Evolutionary conservation across 2,113 vertebrate species (phyloP).

Genomic region (Odontesthes bonariensis): DNA sequence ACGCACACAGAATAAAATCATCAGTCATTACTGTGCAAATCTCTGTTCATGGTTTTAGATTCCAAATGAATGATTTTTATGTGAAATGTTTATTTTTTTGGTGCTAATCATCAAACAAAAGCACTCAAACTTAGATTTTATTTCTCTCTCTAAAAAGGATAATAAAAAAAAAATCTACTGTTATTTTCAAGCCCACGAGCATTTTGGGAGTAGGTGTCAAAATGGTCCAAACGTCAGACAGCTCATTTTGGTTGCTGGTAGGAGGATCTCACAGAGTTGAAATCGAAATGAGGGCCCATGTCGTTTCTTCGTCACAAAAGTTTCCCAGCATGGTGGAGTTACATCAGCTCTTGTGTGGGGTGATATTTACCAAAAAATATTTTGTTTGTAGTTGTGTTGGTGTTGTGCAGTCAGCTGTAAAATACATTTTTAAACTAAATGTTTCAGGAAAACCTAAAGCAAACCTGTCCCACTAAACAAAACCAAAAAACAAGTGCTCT

Average conservation of each 20-base stretch:
- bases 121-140: slow-evolving; percentile 4
- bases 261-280: slow-evolving; percentile 58
- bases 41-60: slow-evolving; percentile 33
- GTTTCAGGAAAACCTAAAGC: slow-evolving; percentile 10
- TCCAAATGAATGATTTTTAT: slow-evolving; percentile 16
- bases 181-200: slow-evolving; percentile 60
- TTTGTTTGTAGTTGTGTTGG: slow-evolving; percentile 25
- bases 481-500: background rate
- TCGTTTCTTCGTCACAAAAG: slow-evolving; percentile 63
- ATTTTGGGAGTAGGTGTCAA: slow-evolving; percentile 70
- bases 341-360: slow-evolving; percentile 52
- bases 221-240: slow-evolving; percentile 46
- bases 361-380: slow-evolving; percentile 34
- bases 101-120: background rate
- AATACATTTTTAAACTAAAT: slow-evolving; percentile 18
- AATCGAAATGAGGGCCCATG: slow-evolving; percentile 60
- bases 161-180: slow-evolving; percentile 13
- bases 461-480: slow-evolving; percentile 13
- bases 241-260: slow-evolving; percentile 61
- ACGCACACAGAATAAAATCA: slow-evolving; percentile 55
- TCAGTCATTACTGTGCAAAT: slow-evolving; percentile 40
- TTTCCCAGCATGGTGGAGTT: slow-evolving; percentile 36
- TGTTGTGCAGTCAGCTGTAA: background rate
- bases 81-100: slow-evolving; percentile 1
- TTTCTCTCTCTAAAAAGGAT: background rate